phyloP scores from a whole-genome alignment of 2,888 invertebrate species.

The Anthophora plumipes region DNA sequence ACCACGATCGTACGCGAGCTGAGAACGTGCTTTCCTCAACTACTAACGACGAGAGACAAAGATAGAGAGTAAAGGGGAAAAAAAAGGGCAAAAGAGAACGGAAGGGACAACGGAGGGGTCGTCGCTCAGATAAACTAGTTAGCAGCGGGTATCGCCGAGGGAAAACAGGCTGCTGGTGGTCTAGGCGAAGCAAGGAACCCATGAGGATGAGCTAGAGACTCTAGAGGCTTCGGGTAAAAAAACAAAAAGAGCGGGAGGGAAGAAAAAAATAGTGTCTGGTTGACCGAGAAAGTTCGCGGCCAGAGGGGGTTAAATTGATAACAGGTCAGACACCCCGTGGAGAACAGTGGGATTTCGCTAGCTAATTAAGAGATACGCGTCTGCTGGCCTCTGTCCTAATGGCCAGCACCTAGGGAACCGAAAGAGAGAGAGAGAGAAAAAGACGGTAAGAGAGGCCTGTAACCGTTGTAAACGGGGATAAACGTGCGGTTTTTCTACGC shows the following conservation, averaged over 20 bases:
- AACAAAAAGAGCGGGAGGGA: neutral
- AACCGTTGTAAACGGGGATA: slow-evolving; percentile 59
- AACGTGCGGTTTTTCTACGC: slow-evolving; percentile 57
- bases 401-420: slow-evolving; percentile 31
- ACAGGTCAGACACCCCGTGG: slow-evolving; percentile 50
- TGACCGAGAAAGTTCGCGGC: slow-evolving; percentile 65
- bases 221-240: neutral
- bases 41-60: neutral
- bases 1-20: neutral
- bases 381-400: slow-evolving; percentile 68
- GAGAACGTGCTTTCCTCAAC: neutral
- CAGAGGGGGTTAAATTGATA: slow-evolving; percentile 72
- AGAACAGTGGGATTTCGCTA: slow-evolving; percentile 71
- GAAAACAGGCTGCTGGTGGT: slow-evolving; percentile 28
- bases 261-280: slow-evolving; percentile 40
- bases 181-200: neutral
- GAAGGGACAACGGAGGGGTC: slow-evolving; percentile 15
- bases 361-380: slow-evolving; percentile 79
- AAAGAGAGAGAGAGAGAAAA: neutral
- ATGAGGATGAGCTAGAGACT: neutral
- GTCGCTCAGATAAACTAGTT: slow-evolving; percentile 49
- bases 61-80: neutral
- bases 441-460: slow-evolving; percentile 33
- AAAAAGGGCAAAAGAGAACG: slow-evolving; percentile 14
- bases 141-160: slow-evolving; percentile 42